A percentile compares a stretch with the other conserved stretches of the same genome.
phyloP scores from a whole-genome alignment of 2,113 vertebrate genomes.

The Erythrolamprus reginae region DNA sequence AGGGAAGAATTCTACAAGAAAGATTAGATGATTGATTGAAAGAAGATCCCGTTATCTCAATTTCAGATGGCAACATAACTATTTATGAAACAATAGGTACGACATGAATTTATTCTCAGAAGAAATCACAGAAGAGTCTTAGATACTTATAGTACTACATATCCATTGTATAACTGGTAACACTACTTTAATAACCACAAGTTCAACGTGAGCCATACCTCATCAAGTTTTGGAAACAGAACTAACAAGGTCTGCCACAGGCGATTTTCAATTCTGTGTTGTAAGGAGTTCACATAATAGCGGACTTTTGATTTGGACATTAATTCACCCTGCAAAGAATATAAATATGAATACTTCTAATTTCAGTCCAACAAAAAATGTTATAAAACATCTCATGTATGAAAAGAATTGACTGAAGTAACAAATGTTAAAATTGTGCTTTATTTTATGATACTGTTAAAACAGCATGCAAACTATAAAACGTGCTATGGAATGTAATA shows the following conservation, averaged over 20 bases:
- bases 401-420: not conserved
- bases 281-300: slow-evolving; percentile 89
- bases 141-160: not conserved
- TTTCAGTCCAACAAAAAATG: not conserved
- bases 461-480: not conserved
- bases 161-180: not conserved
- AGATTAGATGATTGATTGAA: not conserved
- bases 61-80: not conserved
- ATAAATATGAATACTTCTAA: not conserved
- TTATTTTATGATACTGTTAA: not conserved
- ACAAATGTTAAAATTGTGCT: not conserved
- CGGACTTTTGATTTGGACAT: slow-evolving; percentile 79
- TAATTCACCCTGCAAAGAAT: slow-evolving; percentile 71
- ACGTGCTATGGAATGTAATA: not conserved
- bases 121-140: not conserved
- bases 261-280: slow-evolving; percentile 88
- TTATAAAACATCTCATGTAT: not conserved
- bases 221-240: slow-evolving; percentile 80
- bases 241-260: slow-evolving; percentile 88
- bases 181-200: not conserved
- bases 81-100: not conserved
- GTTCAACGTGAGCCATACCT: slow-evolving; percentile 65
- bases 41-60: not conserved
- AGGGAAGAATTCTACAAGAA: not conserved
- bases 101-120: not conserved